Percentiles rank a stretch among this genome's conserved stretches.
Conservation (phyloP, 92 coral and sea anemone genomes). For the Zoanthus solanderi region DNA sequence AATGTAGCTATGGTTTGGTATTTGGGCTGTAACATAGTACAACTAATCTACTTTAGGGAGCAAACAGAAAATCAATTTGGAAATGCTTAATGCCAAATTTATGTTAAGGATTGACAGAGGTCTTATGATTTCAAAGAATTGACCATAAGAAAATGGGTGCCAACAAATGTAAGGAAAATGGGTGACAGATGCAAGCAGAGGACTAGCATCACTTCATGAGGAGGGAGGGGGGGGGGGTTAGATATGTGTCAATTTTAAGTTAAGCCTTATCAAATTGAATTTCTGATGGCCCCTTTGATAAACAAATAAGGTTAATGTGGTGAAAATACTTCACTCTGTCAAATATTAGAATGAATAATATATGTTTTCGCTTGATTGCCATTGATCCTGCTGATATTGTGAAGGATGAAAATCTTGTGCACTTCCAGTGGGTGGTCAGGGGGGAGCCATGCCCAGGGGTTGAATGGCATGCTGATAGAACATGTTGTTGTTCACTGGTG, state of each 20-base stretch:
- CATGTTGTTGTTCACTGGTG: constrained; percentile 61
- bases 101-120: constrained; percentile 4
- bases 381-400: constrained; percentile 51
- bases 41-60: background rate
- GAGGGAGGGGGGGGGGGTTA: constrained; percentile 14
- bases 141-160: background rate
- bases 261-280: constrained; percentile 9
- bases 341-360: constrained; percentile 18
- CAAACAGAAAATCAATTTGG: constrained; percentile 14
- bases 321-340: constrained; percentile 13
- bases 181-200: constrained; percentile 17
- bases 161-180: constrained; percentile 10
- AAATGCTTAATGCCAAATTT: constrained; percentile 15
- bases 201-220: background rate
- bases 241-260: constrained; percentile 1
- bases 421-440: constrained; percentile 21
- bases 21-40: constrained; percentile 1
- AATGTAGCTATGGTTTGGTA: constrained; percentile 18
- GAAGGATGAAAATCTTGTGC: constrained; percentile 36
- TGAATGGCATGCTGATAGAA: constrained; percentile 47
- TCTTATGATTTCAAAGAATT: constrained; percentile 14
- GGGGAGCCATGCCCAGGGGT: constrained; percentile 23
- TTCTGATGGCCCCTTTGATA: constrained; percentile 13
- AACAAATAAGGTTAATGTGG: background rate
- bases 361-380: constrained; percentile 38